These are phyloP conservation scores for Pteronura brasiliensis DNA, from an alignment of 2,113 vertebrate species.

Conservation along the genomic window DNA sequence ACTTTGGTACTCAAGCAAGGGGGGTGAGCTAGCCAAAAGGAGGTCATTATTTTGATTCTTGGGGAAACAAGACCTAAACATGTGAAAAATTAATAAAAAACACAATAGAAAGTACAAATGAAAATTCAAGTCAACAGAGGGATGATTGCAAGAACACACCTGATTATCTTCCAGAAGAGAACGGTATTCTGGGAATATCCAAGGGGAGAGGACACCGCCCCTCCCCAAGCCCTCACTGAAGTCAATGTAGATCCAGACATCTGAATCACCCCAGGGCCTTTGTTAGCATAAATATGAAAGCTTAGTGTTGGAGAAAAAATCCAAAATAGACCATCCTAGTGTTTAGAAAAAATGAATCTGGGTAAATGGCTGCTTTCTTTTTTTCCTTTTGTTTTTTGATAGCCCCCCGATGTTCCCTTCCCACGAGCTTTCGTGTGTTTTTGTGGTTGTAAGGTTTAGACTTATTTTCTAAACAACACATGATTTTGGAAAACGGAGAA, in stretches of 20 bases:
- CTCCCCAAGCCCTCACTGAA: background rate
- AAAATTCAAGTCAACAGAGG: background rate
- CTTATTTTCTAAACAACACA: background rate
- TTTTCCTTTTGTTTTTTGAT: background rate
- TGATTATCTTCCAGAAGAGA: background rate
- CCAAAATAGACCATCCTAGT: background rate
- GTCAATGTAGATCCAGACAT: background rate
- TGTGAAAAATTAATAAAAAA: background rate
- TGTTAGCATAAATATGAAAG: background rate
- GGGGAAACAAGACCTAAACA: background rate
- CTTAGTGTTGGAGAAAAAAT: background rate
- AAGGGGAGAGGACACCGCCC: background rate
- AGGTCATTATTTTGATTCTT: background rate
- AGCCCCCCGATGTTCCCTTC: background rate
- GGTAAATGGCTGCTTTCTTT: background rate
- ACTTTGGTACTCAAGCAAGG: background rate
- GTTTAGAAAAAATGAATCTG: slow-evolving; percentile 5
- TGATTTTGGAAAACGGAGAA: slow-evolving; percentile 18
- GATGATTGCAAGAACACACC: background rate
- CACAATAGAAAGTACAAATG: background rate
- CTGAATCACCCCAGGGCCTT: background rate
- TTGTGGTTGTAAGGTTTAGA: background rate
- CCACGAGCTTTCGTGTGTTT: background rate
- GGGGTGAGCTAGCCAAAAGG: background rate
- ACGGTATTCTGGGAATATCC: background rate